Conservation (phyloP, 2,113 vertebrate species). For the Jaculus jaculus region DNA sequence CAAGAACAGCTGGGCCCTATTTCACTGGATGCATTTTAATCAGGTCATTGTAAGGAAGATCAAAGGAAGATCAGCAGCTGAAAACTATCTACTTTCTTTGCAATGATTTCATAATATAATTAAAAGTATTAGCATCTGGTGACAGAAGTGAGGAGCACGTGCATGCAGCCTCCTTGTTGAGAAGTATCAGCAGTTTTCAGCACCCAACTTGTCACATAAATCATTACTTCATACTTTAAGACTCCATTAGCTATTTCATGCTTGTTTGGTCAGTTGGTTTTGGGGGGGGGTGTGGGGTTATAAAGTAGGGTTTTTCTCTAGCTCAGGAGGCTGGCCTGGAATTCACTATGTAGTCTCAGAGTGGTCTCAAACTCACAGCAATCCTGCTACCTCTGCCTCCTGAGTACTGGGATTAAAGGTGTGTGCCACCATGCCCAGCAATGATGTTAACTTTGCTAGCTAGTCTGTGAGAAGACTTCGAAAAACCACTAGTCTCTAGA, state of each 20-base stretch:
- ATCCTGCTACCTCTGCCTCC: no score
- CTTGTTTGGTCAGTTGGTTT: no score
- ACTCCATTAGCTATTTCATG: conserved; percentile 18
- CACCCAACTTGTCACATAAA: conserved; percentile 48
- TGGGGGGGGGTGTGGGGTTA: no score
- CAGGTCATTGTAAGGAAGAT: conserved; percentile 66
- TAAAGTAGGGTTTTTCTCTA: no score
- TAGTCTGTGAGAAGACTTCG: not conserved
- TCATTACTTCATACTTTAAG: conserved; percentile 46
- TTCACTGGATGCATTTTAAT: conserved; percentile 62
- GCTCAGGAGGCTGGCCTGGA: no score
- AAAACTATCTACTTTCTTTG: conserved; percentile 68
- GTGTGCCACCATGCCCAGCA: no score
- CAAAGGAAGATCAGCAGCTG: conserved; percentile 60
- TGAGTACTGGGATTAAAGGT: no score
- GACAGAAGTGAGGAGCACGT: not conserved
- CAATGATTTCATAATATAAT: conserved; percentile 60
- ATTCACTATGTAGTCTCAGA: no score
- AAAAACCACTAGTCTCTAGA: conserved; percentile 32
- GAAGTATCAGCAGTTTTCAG: conserved; percentile 19
- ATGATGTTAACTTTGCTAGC: not conserved
- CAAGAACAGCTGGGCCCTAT: conserved; percentile 55
- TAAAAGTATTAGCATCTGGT: conserved; percentile 49
- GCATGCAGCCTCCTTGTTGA: not conserved
- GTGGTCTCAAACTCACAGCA: no score